A percentile compares a stretch with the other conserved stretches of the same genome.
phyloP scores from a whole-genome alignment of 2,888 invertebrate species.

The Epiperipatus broadwayi region DNA sequence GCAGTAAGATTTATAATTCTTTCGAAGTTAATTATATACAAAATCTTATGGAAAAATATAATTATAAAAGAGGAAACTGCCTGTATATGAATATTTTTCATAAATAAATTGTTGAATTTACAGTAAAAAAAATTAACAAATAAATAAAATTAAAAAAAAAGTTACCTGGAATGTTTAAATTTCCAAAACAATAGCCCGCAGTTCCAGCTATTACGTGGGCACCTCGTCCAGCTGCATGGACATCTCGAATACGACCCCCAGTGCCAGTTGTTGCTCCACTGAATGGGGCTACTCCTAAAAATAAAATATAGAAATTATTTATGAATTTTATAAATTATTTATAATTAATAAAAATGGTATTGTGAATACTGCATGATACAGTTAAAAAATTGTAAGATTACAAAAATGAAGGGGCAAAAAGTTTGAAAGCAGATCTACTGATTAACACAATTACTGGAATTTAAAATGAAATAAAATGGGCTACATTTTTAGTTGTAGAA shows the following conservation, averaged over 20 bases:
- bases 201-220: conserved; percentile 86
- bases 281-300: conserved; percentile 71
- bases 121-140: conserved; percentile 1
- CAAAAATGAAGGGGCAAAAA: too few species aligned
- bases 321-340: background rate
- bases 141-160: background rate
- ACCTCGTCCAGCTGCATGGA: conserved; percentile 83
- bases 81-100: too few species aligned
- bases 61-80: background rate
- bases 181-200: conserved; percentile 89
- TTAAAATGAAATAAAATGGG: too few species aligned
- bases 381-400: too few species aligned
- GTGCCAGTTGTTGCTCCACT: conserved; percentile 89
- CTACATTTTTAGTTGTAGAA: too few species aligned
- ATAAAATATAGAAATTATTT: conserved; percentile 17
- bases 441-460: too few species aligned
- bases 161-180: conserved; percentile 64
- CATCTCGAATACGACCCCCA: conserved; percentile 82
- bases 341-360: conserved; percentile 13
- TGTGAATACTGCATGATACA: conserved; percentile 8
- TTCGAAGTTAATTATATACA: too few species aligned
- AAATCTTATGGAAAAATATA: too few species aligned
- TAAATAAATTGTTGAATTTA: too few species aligned
- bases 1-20: too few species aligned
- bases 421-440: too few species aligned